These are phyloP conservation scores for Gasterosteus aculeatus DNA, from an alignment of 2,113 vertebrate species.

Conservation along the genomic window DNA sequence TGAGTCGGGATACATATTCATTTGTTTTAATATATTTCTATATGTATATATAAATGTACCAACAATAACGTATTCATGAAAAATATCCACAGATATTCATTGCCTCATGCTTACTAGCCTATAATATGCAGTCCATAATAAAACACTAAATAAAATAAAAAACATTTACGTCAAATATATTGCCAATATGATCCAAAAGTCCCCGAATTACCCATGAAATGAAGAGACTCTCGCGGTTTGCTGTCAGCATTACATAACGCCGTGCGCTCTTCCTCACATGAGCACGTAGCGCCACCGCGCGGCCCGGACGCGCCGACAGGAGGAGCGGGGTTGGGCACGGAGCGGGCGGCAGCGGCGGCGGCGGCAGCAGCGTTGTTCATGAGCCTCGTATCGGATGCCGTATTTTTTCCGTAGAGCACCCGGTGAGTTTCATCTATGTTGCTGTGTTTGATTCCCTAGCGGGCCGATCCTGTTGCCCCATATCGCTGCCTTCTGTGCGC, in stretches of 20 bases:
- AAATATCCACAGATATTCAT: not conserved
- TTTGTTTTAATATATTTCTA: not conserved
- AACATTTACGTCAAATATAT: not conserved
- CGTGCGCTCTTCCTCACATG: not conserved
- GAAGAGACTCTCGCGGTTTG: not conserved
- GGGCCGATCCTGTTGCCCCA: not conserved
- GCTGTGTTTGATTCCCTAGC: not conserved
- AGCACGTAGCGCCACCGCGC: slow-evolving; percentile 69
- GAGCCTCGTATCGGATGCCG: slow-evolving; percentile 60
- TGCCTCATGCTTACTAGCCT: not conserved
- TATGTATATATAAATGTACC: not conserved
- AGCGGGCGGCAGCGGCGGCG: slow-evolving; percentile 42
- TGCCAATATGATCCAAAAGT: not conserved
- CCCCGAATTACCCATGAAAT: not conserved
- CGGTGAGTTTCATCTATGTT: slow-evolving; percentile 56
- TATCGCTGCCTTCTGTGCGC: not conserved
- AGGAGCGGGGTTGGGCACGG: slow-evolving; percentile 70
- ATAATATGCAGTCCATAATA: not conserved
- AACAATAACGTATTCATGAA: too few relatives aligned
- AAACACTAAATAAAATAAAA: not conserved
- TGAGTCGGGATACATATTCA: not conserved
- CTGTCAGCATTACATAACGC: slow-evolving; percentile 58
- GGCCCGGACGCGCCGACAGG: slow-evolving; percentile 50
- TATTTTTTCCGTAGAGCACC: slow-evolving; percentile 31
- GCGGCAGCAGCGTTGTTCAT: slow-evolving; percentile 23